Evolutionary conservation across 2,113 vertebrate species (phyloP).

Genomic region (Rattus norvegicus): DNA sequence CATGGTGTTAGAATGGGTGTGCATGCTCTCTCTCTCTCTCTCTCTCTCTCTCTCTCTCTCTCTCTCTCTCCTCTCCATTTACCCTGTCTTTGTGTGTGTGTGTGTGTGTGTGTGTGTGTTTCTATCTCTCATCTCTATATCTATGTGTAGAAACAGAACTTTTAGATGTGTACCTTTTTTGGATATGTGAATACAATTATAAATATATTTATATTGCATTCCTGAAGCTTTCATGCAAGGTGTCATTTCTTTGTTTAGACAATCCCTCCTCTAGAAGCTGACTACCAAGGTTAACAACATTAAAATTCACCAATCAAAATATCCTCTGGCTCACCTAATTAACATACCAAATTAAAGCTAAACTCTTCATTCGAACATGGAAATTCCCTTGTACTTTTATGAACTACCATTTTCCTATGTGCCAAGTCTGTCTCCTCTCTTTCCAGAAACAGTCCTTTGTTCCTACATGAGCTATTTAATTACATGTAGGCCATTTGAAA

Average conservation of each 20-base stretch:
- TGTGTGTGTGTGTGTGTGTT: too few species aligned
- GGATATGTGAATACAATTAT: not conserved
- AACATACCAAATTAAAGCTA: not conserved
- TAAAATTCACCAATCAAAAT: not conserved
- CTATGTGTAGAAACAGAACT: not conserved
- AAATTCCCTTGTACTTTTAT: not conserved
- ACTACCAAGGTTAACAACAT: not conserved
- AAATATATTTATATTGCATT: not conserved
- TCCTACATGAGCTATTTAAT: not conserved
- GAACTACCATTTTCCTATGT: not conserved
- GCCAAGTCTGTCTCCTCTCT: not conserved
- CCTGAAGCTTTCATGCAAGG: not conserved
- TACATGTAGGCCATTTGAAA: too few species aligned
- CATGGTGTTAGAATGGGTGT: not conserved
- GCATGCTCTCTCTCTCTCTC: not conserved
- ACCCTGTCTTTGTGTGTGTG: not conserved
- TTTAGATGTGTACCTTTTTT: not conserved
- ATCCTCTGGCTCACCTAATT: not conserved
- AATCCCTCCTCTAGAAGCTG: not conserved
- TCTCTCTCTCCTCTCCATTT: rapidly evolving
- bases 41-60: not conserved
- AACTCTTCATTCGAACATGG: not conserved
- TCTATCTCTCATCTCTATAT: too few species aligned
- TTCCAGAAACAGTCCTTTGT: not conserved
- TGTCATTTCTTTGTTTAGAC: not conserved